phyloP scores from a whole-genome alignment of 2,113 vertebrate species.

The Rissa tridactyla region DNA sequence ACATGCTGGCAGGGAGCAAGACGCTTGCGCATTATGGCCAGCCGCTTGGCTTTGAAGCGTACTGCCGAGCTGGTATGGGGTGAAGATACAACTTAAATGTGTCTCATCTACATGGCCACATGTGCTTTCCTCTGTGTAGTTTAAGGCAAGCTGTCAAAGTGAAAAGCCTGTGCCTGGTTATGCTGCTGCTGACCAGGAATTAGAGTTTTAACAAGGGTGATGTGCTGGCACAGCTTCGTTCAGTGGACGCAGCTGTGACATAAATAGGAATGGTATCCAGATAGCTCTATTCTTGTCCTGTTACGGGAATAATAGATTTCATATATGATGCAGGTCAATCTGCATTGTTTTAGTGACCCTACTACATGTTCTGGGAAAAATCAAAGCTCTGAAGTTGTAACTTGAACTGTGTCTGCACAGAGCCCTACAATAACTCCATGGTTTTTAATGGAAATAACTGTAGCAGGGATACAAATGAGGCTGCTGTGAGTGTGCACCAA shows the following conservation, averaged over 20 bases:
- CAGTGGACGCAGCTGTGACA: neutral
- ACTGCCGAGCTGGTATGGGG: neutral
- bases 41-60: neutral
- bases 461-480: neutral
- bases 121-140: neutral
- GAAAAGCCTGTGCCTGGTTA: neutral
- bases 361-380: neutral
- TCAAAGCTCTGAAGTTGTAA: neutral
- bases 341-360: neutral
- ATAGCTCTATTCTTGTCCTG: neutral
- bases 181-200: neutral
- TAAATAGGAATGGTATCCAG: neutral
- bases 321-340: neutral
- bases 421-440: neutral
- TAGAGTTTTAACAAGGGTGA: neutral
- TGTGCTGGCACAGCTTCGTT: neutral
- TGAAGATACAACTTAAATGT: neutral
- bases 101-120: neutral
- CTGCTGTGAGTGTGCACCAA: neutral
- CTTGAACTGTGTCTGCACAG: neutral
- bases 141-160: neutral
- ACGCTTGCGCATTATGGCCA: neutral
- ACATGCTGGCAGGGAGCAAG: neutral
- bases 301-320: neutral
- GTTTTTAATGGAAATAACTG: neutral